Conservation (phyloP, 2,888 invertebrate species). For the Agriotes lineatus region DNA sequence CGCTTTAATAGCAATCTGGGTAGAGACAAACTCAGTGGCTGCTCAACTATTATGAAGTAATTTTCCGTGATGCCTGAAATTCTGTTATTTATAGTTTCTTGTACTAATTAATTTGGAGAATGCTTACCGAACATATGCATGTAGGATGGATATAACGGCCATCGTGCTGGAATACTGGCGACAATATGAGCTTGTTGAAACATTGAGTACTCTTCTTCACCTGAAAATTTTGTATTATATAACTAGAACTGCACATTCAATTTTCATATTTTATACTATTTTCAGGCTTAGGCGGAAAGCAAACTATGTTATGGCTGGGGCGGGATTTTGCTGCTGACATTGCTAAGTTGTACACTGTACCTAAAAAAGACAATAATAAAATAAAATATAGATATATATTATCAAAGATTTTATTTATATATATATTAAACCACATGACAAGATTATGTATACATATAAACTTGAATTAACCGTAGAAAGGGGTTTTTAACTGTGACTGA, state of each 20-base stretch:
- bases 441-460: too few relatives aligned
- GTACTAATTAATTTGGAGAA: too few relatives aligned
- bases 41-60: constrained; percentile 90
- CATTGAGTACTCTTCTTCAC: constrained; percentile 62
- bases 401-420: too few relatives aligned
- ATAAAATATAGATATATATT: too few relatives aligned
- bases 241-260: neutral
- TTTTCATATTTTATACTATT: neutral
- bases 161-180: constrained; percentile 79
- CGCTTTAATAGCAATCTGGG: constrained; percentile 72
- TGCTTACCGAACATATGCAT: constrained; percentile 88
- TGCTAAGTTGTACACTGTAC: constrained; percentile 84
- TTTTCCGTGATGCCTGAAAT: constrained; percentile 79
- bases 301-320: constrained; percentile 76
- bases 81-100: neutral
- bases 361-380: too few relatives aligned
- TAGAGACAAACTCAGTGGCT: constrained; percentile 83
- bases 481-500: too few relatives aligned
- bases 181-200: constrained; percentile 79
- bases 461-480: too few relatives aligned
- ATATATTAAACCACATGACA: too few relatives aligned
- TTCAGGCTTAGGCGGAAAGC: constrained; percentile 71
- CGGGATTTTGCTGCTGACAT: constrained; percentile 78
- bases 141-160: constrained; percentile 87
- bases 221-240: constrained; percentile 49